A percentile compares a stretch with the other conserved stretches of the same genome.
Conservation (phyloP, 2,888 invertebrate species). For the Graphium colonna region DNA sequence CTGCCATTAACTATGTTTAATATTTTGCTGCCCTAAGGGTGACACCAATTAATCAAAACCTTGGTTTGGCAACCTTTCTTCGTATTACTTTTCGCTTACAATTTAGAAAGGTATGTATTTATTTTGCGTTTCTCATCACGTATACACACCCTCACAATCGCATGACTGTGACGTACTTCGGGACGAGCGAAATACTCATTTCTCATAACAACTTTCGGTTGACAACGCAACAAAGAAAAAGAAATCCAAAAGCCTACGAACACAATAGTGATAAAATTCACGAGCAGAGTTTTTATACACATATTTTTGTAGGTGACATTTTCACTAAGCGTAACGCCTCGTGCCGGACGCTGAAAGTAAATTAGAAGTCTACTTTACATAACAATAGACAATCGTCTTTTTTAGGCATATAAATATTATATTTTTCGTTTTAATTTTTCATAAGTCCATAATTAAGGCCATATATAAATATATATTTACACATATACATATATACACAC, state of each 20-base stretch:
- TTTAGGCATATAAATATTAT: too few species aligned
- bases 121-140: too few species aligned
- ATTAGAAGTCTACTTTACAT: slow-evolving; percentile 7
- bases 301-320: neutral
- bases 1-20: too few species aligned
- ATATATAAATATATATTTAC: too few species aligned
- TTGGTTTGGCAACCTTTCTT: too few species aligned
- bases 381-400: neutral
- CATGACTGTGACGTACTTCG: neutral
- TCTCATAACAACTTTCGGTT: neutral
- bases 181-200: neutral
- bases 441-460: too few species aligned
- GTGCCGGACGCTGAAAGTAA: neutral
- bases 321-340: neutral
- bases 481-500: too few species aligned
- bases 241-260: neutral
- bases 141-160: neutral
- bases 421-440: too few species aligned
- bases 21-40: too few species aligned
- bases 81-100: too few species aligned
- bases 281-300: neutral
- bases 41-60: too few species aligned
- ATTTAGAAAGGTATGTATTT: too few species aligned
- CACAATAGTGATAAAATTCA: neutral
- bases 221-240: neutral